These are phyloP conservation scores for Mycalesis mineus DNA, from an alignment of 2,888 invertebrate species.

Conservation along the genomic window DNA sequence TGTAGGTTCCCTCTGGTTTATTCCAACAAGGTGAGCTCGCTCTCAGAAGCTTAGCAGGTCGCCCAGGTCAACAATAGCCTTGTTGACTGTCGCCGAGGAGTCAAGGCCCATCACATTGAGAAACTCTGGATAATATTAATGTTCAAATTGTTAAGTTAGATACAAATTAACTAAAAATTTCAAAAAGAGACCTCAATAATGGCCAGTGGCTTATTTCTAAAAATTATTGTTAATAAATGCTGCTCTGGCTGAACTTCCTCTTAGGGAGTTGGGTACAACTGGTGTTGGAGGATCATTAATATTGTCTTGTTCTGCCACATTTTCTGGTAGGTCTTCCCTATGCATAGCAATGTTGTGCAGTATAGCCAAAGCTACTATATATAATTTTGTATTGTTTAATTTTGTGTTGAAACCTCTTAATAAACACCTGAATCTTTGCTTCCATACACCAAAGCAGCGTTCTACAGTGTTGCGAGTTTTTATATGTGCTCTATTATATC, in stretches of 20 bases:
- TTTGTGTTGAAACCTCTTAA: not conserved
- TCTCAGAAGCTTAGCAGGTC: no score
- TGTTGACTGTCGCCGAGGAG: no score
- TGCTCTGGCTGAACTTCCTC: not conserved
- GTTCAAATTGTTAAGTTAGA: no score
- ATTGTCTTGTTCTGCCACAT: not conserved
- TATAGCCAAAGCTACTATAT: not conserved
- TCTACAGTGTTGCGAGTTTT: slow-evolving; percentile 25
- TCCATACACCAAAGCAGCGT: slow-evolving; percentile 27
- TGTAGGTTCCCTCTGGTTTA: no score
- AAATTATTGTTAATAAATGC: not conserved
- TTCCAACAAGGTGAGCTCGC: no score
- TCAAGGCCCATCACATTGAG: no score
- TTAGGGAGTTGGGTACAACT: not conserved
- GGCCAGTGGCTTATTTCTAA: no score
- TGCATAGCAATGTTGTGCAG: slow-evolving; percentile 9
- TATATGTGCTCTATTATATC: slow-evolving; percentile 28
- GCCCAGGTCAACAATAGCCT: no score
- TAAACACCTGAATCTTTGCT: slow-evolving; percentile 7
- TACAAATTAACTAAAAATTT: no score
- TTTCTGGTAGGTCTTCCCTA: not conserved
- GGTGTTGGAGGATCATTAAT: not conserved
- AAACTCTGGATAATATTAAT: no score
- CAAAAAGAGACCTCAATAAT: no score
- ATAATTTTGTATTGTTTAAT: not conserved